A percentile compares a stretch with the other conserved stretches of the same genome.
phyloP scores from a whole-genome alignment of 2,888 invertebrate species.

The Pollenia griseotomentosa region DNA sequence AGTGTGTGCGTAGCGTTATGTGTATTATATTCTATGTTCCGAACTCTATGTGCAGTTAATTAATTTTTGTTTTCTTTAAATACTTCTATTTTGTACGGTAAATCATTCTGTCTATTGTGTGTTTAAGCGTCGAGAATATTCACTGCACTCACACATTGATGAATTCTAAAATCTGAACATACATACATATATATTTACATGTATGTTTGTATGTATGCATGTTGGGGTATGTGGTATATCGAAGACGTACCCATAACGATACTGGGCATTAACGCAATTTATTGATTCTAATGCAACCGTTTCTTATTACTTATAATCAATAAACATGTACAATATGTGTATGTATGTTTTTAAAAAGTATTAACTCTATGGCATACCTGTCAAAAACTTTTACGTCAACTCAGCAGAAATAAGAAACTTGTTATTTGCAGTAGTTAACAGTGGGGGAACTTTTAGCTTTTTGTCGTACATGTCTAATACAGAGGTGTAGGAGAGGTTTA shows the following conservation, averaged over 20 bases:
- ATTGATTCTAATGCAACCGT: conserved; percentile 14
- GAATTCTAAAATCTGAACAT: not conserved
- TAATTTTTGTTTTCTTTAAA: conserved; percentile 73
- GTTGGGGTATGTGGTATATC: not conserved
- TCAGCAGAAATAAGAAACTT: too few species aligned
- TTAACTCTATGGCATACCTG: not conserved
- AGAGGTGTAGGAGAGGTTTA: too few species aligned
- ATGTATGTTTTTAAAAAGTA: not conserved
- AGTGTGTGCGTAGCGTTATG: not conserved
- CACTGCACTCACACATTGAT: conserved; percentile 10
- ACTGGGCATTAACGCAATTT: conserved; percentile 15
- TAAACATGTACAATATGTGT: not conserved
- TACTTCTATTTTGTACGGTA: conserved; percentile 52
- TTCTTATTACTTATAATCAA: conserved; percentile 1
- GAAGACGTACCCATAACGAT: not conserved
- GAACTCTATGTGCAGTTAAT: conserved; percentile 73
- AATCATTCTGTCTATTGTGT: conserved; percentile 41
- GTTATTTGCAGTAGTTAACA: not conserved
- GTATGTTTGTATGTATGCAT: not conserved
- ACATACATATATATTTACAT: not conserved
- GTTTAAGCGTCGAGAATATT: conserved; percentile 9
- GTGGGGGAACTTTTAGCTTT: not conserved
- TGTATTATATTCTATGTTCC: conserved; percentile 13
- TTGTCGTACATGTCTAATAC: too few species aligned
- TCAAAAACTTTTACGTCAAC: too few species aligned